Conservation (phyloP, 2,888 invertebrate genomes). For the Yponomeuta plumbellus region DNA sequence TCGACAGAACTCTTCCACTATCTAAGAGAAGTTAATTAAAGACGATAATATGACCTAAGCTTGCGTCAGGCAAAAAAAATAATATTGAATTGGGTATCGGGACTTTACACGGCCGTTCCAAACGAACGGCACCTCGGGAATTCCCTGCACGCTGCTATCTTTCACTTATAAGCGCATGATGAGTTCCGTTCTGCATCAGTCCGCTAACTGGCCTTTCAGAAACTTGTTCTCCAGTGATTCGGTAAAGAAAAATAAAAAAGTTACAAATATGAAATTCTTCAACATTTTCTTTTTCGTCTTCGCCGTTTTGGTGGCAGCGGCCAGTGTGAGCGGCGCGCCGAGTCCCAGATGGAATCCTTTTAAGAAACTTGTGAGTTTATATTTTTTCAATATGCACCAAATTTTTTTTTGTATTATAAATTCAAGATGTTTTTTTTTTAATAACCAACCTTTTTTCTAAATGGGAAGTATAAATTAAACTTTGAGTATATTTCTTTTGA, state of each 20-base stretch:
- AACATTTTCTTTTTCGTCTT: constrained; percentile 20
- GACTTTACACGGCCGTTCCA: neutral
- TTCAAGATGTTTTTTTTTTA: too few species aligned
- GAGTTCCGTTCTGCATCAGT: neutral
- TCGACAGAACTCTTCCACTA: too few species aligned
- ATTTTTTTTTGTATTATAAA: too few species aligned
- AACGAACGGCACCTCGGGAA: neutral
- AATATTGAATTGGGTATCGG: too few species aligned
- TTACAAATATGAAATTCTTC: constrained; percentile 21
- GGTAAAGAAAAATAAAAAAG: neutral
- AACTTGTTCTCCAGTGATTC: neutral
- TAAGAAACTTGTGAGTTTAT: constrained; percentile 23
- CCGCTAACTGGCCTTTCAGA: neutral
- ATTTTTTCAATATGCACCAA: neutral
- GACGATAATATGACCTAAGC: too few species aligned
- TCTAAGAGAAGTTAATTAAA: too few species aligned
- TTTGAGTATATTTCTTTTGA: too few species aligned
- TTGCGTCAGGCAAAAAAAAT: too few species aligned
- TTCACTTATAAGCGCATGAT: neutral
- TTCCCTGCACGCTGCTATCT: neutral
- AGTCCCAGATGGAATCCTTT: constrained; percentile 21
- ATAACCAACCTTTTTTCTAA: too few species aligned
- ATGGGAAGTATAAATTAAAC: too few species aligned
- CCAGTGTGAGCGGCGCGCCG: constrained; percentile 14
- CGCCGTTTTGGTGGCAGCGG: constrained; percentile 15